Evolutionary conservation across 2,113 vertebrate genomes (phyloP).

Genomic region (Motacilla alba): DNA sequence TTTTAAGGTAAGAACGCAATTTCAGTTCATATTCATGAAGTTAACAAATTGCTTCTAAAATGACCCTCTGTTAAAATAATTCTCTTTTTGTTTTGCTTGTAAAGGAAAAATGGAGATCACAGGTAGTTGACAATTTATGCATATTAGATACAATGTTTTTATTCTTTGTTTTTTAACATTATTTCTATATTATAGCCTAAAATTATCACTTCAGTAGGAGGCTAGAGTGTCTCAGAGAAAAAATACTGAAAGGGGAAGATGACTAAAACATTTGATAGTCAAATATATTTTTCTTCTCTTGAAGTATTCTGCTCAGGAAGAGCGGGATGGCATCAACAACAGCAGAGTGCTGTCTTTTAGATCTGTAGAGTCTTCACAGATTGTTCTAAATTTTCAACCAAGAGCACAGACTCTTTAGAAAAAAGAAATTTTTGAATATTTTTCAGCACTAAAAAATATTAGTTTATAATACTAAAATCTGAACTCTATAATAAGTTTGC

Average conservation of each 20-base stretch:
- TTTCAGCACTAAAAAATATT: not conserved
- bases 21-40: not conserved
- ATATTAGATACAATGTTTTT: not conserved
- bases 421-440: not conserved
- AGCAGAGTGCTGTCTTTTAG: not conserved
- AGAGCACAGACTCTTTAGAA: not conserved
- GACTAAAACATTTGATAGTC: not conserved
- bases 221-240: not conserved
- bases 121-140: not conserved
- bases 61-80: not conserved
- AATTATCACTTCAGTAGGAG: slow-evolving; percentile 40
- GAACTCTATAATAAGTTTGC: not conserved
- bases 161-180: not conserved
- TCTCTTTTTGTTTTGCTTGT: not conserved
- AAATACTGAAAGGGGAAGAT: not conserved
- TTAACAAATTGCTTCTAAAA: not conserved
- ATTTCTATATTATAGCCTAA: not conserved
- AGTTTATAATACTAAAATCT: not conserved
- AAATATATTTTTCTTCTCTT: slow-evolving; percentile 22
- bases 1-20: slow-evolving; percentile 85
- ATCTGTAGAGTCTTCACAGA: not conserved
- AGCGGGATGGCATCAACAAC: not conserved
- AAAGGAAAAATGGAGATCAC: not conserved
- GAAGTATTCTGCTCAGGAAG: not conserved
- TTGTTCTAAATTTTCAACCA: not conserved